phyloP scores from a whole-genome alignment of 1,140 invertebrate species.

The Matsumurasca onukii region DNA sequence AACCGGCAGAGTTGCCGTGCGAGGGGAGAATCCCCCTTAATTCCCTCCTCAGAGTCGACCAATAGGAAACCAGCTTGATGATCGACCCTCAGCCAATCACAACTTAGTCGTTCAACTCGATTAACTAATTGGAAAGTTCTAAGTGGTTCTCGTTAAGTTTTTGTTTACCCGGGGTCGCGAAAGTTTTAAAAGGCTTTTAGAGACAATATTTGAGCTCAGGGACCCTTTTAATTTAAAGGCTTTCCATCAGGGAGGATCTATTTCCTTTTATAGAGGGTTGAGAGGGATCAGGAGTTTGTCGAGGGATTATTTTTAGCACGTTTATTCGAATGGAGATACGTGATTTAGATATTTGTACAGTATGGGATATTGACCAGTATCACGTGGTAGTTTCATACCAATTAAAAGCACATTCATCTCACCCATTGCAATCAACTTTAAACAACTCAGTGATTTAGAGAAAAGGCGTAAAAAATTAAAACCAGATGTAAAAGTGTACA shows the following conservation, averaged over 20 bases:
- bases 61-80: neutral
- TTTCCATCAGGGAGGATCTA: neutral
- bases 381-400: no score
- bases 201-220: conserved; percentile 13
- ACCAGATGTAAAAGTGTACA: no score
- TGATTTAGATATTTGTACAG: no score
- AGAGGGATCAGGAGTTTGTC: no score
- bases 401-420: no score
- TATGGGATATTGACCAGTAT: no score
- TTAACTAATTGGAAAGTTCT: conserved; percentile 23
- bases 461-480: no score
- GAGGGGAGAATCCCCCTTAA: neutral
- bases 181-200: conserved; percentile 8
- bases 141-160: neutral
- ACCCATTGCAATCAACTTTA: no score
- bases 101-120: conserved; percentile 18
- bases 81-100: neutral
- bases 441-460: no score
- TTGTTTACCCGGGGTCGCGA: conserved; percentile 4
- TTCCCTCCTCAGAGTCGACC: neutral
- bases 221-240: conserved; percentile 18
- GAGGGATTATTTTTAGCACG: no score
- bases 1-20: no score
- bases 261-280: conserved; percentile 9
- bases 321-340: no score